Percentiles rank a stretch among this genome's conserved stretches.
phyloP scores from a whole-genome alignment of 2,888 invertebrate genomes.

The Rhimphoctona megacephalus region DNA sequence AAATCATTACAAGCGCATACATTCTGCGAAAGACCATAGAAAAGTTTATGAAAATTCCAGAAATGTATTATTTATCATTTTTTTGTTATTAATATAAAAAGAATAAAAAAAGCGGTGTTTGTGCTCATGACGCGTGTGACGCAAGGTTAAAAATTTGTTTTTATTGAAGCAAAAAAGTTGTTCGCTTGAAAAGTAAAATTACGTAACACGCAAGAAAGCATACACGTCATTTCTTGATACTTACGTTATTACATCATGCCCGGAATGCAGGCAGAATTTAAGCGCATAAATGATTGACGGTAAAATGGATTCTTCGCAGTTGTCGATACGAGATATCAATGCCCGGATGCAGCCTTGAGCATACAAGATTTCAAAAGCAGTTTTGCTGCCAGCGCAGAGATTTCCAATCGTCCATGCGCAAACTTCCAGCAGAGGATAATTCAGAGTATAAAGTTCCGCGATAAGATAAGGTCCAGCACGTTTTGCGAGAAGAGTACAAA shows the following conservation, averaged over 20 bases:
- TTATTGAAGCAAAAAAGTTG: neutral
- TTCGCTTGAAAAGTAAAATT: neutral
- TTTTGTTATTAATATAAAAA: no score
- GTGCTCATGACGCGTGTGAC: no score
- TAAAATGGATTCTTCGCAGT: conserved; percentile 74
- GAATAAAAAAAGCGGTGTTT: no score
- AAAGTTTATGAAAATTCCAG: no score
- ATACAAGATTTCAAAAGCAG: conserved; percentile 78
- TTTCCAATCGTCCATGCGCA: conserved; percentile 83
- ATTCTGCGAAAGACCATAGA: no score
- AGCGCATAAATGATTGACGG: conserved; percentile 79
- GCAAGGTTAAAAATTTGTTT: neutral
- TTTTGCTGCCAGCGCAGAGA: conserved; percentile 77
- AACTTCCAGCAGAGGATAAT: conserved; percentile 78
- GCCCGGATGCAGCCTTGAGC: conserved; percentile 80
- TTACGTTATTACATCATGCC: conserved; percentile 77
- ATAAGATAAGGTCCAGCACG: conserved; percentile 86
- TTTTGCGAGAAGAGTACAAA: conserved; percentile 85
- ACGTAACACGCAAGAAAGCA: neutral
- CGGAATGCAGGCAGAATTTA: conserved; percentile 76
- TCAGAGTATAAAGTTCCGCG: conserved; percentile 81
- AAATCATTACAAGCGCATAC: no score
- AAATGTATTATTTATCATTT: no score
- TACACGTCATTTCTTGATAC: conserved; percentile 25
- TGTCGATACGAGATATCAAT: conserved; percentile 73